These are phyloP conservation scores for Ceratina australensis DNA, from an alignment of 1,140 invertebrate genomes.

Conservation along the genomic window DNA sequence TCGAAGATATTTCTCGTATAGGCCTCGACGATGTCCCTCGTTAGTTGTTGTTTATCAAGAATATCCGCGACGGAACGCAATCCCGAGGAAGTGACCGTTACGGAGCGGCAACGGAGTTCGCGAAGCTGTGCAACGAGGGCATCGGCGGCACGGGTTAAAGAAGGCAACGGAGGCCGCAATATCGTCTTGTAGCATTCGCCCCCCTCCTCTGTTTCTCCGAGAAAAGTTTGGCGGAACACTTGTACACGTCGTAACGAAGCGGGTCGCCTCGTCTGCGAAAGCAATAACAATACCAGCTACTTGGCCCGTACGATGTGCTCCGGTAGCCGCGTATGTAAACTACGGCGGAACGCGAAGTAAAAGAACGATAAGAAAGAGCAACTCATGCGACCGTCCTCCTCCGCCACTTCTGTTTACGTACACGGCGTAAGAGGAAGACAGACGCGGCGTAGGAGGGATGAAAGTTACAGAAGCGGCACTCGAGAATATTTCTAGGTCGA, in stretches of 20 bases:
- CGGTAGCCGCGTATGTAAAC: slow-evolving; percentile 50
- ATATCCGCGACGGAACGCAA: not conserved
- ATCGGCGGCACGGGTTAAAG: not conserved
- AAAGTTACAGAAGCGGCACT: slow-evolving; percentile 36
- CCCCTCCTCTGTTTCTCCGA: slow-evolving; percentile 26
- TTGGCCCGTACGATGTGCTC: slow-evolving; percentile 39
- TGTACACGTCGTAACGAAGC: slow-evolving; percentile 56
- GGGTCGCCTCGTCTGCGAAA: slow-evolving; percentile 49
- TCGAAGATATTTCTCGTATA: not conserved
- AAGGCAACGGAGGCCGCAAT: slow-evolving; percentile 23
- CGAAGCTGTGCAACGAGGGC: not conserved
- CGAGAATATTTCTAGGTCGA: slow-evolving; percentile 57
- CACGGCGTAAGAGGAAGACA: not conserved
- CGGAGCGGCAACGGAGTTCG: not conserved
- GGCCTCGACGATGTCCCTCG: not conserved
- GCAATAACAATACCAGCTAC: slow-evolving; percentile 60
- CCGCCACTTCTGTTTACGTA: not conserved
- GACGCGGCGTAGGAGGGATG: slow-evolving; percentile 2
- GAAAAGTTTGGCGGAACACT: slow-evolving; percentile 52
- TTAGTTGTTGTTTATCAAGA: slow-evolving; percentile 12
- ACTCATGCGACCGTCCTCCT: slow-evolving; percentile 24
- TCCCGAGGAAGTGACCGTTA: not conserved
- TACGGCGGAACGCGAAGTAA: slow-evolving; percentile 39
- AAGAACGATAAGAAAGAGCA: slow-evolving; percentile 47
- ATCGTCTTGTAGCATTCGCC: slow-evolving; percentile 7